A percentile compares a stretch with the other conserved stretches of the same genome.
Evolutionary conservation across 2,888 invertebrate genomes (phyloP).

Genomic region (Ganaspis brasiliensis): DNA sequence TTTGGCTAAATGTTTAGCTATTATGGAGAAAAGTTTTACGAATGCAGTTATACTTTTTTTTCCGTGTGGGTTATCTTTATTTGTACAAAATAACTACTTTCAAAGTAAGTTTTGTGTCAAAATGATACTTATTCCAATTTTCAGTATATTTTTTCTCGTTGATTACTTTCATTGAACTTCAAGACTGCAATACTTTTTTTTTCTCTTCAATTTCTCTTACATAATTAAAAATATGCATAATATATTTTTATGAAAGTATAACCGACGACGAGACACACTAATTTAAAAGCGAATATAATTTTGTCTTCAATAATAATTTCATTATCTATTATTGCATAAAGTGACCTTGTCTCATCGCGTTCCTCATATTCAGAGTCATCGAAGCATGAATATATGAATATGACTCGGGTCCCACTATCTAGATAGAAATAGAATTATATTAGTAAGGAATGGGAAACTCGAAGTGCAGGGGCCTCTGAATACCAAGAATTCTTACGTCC

Average conservation of each 20-base stretch:
- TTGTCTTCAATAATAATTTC: not conserved
- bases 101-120: too few relatives aligned
- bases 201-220: too few relatives aligned
- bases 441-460: not conserved
- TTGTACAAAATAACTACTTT: too few relatives aligned
- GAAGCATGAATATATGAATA: not conserved
- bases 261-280: not conserved
- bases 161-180: too few relatives aligned
- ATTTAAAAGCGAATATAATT: not conserved
- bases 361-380: not conserved
- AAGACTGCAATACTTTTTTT: too few relatives aligned
- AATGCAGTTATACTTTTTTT: too few relatives aligned
- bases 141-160: too few relatives aligned
- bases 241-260: not conserved
- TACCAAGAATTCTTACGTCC: conserved; percentile 64
- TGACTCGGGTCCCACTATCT: not conserved
- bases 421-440: not conserved
- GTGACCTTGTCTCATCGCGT: conserved; percentile 10
- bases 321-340: conserved; percentile 17
- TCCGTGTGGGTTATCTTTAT: too few relatives aligned
- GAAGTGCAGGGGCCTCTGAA: conserved; percentile 50
- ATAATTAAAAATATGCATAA: not conserved
- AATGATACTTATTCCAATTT: too few relatives aligned
- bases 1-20: too few relatives aligned
- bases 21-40: too few relatives aligned